Evolutionary conservation across 2,888 invertebrate species (phyloP), one percentile per base, ranked within the genome.

Genomic region (Pterobdella sp.): DNA sequence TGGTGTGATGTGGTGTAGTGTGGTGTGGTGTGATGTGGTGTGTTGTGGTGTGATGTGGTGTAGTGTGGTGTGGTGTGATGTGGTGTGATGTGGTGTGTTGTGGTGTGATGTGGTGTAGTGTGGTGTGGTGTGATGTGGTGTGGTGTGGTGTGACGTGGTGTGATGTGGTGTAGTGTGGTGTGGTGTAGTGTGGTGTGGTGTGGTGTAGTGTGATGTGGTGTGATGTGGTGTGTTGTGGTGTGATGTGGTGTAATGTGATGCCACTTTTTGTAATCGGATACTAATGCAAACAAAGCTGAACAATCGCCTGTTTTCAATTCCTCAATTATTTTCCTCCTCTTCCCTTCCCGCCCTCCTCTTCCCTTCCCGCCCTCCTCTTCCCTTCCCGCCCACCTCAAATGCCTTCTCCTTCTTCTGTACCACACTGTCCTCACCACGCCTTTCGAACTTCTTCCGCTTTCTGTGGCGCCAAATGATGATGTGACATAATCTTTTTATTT

Each of bases 11-110:
- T 56, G 60, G 60, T 56, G 60, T 18, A n/a, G 60, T 56, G 60
- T 56, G 60, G 60, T 56, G 60, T 56, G 60, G 60, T 56, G 60
- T 56, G 60, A 26, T 56, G 60, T 56, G 60, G 60, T 56, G 60
- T 56, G 60, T 22, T 22, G 60, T 18, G 60, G 60, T 56, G 60
- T 56, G 60, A 26, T 56, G 60, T 56, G 60, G 60, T 56, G 60
- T 56, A 26, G 60, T 56, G 60, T 56, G 60, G 60, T 56, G 60
- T 56, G 60, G 60, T 56, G 60, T 56, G n/a, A 3, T 56, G 60
- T 18, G 60, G 60, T 56, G 60, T 56, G 60, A 26, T 56, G 60
- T 56, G 60, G 60, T 56, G 60, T 56, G 60, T 22, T 56, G 60
- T 18, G 60, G 60, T 56, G 60, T 56, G 60, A 26, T 56, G 60